These are phyloP conservation scores for Linyphia triangularis DNA, from an alignment of 2,888 invertebrate genomes.

Conservation along the genomic window DNA sequence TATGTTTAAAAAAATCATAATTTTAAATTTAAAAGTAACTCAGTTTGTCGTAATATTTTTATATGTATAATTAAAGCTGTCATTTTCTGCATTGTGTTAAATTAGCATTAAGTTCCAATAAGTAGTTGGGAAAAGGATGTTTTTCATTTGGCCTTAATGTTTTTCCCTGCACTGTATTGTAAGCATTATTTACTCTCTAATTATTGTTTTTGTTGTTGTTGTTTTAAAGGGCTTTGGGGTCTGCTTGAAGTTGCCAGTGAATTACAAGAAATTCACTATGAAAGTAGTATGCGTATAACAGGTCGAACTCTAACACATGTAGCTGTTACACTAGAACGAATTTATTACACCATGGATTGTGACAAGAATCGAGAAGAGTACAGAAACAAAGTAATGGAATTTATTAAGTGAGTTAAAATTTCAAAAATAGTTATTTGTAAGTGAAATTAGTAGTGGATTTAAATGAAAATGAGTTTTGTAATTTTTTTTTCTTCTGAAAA, in stretches of 20 bases:
- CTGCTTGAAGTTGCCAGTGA: conserved; percentile 95
- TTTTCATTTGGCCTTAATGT: too few species aligned
- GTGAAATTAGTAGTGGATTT: not conserved
- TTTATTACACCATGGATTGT: conserved; percentile 98
- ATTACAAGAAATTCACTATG: conserved; percentile 93
- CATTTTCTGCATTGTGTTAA: too few species aligned
- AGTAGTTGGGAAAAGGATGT: too few species aligned
- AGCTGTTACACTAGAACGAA: conserved; percentile 91
- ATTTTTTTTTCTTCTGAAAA: not conserved
- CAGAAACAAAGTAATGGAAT: conserved; percentile 89
- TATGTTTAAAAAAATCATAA: too few species aligned
- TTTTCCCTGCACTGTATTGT: too few species aligned
- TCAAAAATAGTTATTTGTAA: not conserved
- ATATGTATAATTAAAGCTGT: too few species aligned
- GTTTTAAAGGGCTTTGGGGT: conserved; percentile 82
- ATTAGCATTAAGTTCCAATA: too few species aligned
- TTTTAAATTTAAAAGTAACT: too few species aligned
- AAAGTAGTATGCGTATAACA: conserved; percentile 93
- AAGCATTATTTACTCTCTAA: too few species aligned
- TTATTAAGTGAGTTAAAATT: conserved; percentile 83
- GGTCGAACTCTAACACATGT: conserved; percentile 93
- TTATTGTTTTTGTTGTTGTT: too few species aligned
- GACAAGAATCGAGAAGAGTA: conserved; percentile 89
- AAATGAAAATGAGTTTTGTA: not conserved
- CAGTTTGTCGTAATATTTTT: too few species aligned